Evolutionary conservation across 1,140 invertebrate species (phyloP).

Genomic region (Amyelois transitella): DNA sequence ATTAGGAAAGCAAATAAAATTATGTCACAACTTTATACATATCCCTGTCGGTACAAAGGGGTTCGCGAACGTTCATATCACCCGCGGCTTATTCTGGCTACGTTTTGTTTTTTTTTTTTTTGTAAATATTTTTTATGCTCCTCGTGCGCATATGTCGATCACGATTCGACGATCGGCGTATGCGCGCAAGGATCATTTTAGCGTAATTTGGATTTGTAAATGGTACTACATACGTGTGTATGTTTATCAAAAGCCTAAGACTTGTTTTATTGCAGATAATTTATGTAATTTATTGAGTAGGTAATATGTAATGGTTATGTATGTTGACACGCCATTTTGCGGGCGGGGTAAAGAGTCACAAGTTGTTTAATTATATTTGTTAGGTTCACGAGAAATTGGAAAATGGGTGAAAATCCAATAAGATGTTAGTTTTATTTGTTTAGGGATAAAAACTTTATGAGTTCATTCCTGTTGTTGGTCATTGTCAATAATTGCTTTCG

Average conservation of each 20-base stretch:
- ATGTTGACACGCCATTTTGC: constrained; percentile 28
- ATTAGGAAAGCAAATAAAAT: too few species aligned
- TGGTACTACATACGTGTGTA: constrained; percentile 42
- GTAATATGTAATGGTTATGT: constrained; percentile 54
- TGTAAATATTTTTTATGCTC: constrained; percentile 48
- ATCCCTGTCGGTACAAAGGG: constrained; percentile 47
- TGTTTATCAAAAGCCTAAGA: constrained; percentile 66
- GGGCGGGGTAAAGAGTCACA: background rate
- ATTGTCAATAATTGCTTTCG: too few species aligned
- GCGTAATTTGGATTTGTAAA: constrained; percentile 35
- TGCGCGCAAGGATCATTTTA: constrained; percentile 23
- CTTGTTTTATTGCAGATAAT: constrained; percentile 72
- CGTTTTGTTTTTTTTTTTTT: constrained; percentile 21
- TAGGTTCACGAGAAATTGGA: constrained; percentile 24
- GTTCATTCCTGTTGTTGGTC: too few species aligned
- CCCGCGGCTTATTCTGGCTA: constrained; percentile 45
- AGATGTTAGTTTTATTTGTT: too few species aligned
- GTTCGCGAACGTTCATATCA: constrained; percentile 40
- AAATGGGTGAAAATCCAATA: constrained; percentile 30
- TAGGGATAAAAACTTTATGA: too few species aligned
- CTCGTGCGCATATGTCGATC: constrained; percentile 1
- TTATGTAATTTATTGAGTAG: constrained; percentile 72
- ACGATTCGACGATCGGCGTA: constrained; percentile 6
- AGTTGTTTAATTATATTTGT: background rate
- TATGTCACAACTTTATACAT: constrained; percentile 33